Base-by-base conservation (phyloP, 1,140 invertebrate genomes). In the Bombus haemorrhoidalis region DNA sequence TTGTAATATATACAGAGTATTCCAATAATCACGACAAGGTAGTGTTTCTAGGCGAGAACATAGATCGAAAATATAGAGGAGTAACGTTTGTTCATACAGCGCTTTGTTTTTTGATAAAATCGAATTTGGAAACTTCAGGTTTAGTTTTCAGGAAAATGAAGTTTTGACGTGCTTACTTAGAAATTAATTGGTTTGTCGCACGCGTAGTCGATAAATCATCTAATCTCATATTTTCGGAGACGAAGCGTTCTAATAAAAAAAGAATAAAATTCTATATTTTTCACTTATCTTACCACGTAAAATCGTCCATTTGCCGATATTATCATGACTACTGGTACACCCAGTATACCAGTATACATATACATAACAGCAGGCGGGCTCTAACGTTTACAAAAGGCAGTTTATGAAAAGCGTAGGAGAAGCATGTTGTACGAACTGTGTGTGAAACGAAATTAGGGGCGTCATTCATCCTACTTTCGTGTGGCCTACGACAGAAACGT, bases 381-480 rank as follows among this genome's bases (percentile, higher is more conserved):
- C n/a, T 22, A 3, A 3, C 25, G 22, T n/a, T 9, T 43, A 76
- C 66, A 72, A 73, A 66, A 59, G 69, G 34, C 28, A 18, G 71
- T 59, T 57, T 57, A 47, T 57, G 75, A 41, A 85, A 73, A 81
- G 69, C 62, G 62, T 73, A 74, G 74, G 72, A 57, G 59, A 57
- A 28, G 12, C 28, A n/a, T 32, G 25, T 12, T 34, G 53, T 53
- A 39, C 15, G n/a, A 22, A 32, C n/a, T 66, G n/a, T 47, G 32
- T 13, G 78, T 41, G 59, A 68, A 68, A 74, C 28, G 41, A 85
- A 81, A 85, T 85, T 81, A 81, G 83, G 59, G 57, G 34, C 83
- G 83, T 68, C 71, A 28, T 81, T 85, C 77, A 74, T 85, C 34
- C 83, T 74, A 73, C 57, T 81, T 81, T 85, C 78, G 59, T 53